phyloP scores from a whole-genome alignment of 2,113 vertebrate species.

The Hyperoodon ampullatus region DNA sequence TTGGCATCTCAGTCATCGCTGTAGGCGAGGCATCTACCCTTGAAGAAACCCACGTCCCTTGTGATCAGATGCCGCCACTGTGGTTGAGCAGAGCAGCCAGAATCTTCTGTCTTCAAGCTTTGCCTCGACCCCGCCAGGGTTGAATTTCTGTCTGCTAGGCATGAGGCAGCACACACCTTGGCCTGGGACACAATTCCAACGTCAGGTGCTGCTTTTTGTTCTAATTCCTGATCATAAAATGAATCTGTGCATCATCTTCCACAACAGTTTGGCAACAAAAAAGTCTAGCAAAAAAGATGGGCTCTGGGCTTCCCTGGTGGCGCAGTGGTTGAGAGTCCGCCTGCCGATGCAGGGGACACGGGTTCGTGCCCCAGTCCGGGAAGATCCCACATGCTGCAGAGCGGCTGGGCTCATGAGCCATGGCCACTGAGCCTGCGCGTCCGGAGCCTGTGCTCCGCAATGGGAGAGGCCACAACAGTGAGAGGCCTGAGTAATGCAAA shows the following conservation, averaged over 20 bases:
- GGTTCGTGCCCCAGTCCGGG: no score
- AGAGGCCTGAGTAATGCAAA: accelerated
- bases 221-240: neutral
- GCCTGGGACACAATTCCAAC: accelerated
- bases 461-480: no score
- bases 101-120: neutral
- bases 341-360: no score
- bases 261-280: neutral
- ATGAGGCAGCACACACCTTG: neutral
- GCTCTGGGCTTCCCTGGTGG: no score
- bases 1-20: neutral
- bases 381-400: no score
- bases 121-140: neutral
- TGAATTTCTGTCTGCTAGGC: neutral
- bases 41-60: neutral
- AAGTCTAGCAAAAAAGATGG: neutral
- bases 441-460: no score
- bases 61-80: neutral
- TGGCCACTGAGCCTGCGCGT: no score
- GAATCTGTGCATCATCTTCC: neutral
- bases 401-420: no score
- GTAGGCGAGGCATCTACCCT: neutral
- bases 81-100: accelerated
- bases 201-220: neutral
- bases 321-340: no score